A percentile compares a stretch with the other conserved stretches of the same genome.
Evolutionary conservation across 2,888 invertebrate species (phyloP).

Genomic region (Trypoxylon attenuatum): DNA sequence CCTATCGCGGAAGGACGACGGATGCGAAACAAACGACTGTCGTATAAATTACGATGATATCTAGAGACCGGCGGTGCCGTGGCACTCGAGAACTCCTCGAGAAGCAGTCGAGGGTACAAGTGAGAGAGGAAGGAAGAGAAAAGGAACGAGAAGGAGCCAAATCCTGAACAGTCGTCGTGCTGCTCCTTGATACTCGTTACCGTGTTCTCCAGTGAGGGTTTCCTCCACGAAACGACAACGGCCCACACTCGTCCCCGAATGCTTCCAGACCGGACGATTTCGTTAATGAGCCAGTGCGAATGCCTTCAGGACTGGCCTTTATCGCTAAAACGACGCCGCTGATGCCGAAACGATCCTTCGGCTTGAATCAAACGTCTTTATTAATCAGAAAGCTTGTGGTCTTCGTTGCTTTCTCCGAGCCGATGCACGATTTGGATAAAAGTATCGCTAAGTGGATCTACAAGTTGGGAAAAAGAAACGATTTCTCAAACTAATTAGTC

Average conservation of each 20-base stretch:
- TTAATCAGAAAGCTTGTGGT: too few relatives aligned
- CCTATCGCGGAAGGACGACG: slow-evolving; percentile 46
- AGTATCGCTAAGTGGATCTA: too few relatives aligned
- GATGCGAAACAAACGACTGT: slow-evolving; percentile 54
- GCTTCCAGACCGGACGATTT: slow-evolving; percentile 29
- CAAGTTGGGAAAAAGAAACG: too few relatives aligned
- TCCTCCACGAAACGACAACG: slow-evolving; percentile 4
- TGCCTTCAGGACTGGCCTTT: slow-evolving; percentile 29
- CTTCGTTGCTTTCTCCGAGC: too few relatives aligned
- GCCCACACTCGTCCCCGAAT: slow-evolving; percentile 15
- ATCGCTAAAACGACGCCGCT: slow-evolving; percentile 24
- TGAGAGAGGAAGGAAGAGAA: background rate
- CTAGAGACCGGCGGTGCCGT: slow-evolving; percentile 26
- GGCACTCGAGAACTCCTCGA: slow-evolving; percentile 35
- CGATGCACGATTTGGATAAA: too few relatives aligned
- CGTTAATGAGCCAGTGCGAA: slow-evolving; percentile 40
- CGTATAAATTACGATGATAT: slow-evolving; percentile 61
- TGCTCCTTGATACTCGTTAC: slow-evolving; percentile 48
- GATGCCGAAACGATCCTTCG: slow-evolving; percentile 17
- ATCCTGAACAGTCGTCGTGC: slow-evolving; percentile 17
- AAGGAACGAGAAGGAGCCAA: background rate
- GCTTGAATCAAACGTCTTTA: slow-evolving; percentile 20
- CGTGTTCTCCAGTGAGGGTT: slow-evolving; percentile 29
- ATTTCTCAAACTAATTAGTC: too few relatives aligned
- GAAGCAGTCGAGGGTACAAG: slow-evolving; percentile 6